phyloP scores from a whole-genome alignment of 2,113 vertebrate genomes.

The Caretta caretta region DNA sequence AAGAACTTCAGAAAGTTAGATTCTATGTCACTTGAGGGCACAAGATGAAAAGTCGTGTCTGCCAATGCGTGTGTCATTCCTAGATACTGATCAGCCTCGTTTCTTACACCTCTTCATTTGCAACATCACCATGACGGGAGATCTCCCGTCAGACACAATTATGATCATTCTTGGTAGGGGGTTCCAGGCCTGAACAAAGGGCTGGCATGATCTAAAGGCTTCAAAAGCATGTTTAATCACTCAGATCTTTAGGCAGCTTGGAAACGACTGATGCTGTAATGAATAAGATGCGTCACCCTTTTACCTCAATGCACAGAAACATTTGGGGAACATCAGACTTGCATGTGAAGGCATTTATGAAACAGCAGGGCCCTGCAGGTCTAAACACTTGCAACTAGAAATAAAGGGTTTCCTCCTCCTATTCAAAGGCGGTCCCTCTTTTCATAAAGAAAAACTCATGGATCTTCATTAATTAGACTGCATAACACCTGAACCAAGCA shows the following conservation, averaged over 20 bases:
- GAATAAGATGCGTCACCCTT: not conserved
- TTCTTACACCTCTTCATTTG: not conserved
- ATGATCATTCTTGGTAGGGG: not conserved
- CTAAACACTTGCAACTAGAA: not conserved
- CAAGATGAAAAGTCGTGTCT: not conserved
- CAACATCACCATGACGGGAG: accelerated
- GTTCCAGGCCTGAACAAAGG: not conserved
- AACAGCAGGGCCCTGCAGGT: not conserved
- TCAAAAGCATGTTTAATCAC: not conserved
- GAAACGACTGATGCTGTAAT: not conserved
- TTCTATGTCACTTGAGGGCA: not conserved
- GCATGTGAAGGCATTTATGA: not conserved
- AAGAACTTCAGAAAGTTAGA: not conserved
- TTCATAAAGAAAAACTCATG: not conserved
- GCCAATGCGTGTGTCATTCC: accelerated
- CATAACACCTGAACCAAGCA: constrained; percentile 48
- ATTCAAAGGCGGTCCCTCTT: not conserved
- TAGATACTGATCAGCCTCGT: accelerated
- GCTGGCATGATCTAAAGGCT: not conserved
- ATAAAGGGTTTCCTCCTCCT: constrained; percentile 33
- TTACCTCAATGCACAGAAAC: not conserved
- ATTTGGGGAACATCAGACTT: not conserved
- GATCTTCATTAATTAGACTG: constrained; percentile 54
- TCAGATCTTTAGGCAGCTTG: not conserved
- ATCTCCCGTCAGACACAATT: not conserved